Conservation (phyloP, 2,888 invertebrate species). For the Habroteleia sp. region DNA sequence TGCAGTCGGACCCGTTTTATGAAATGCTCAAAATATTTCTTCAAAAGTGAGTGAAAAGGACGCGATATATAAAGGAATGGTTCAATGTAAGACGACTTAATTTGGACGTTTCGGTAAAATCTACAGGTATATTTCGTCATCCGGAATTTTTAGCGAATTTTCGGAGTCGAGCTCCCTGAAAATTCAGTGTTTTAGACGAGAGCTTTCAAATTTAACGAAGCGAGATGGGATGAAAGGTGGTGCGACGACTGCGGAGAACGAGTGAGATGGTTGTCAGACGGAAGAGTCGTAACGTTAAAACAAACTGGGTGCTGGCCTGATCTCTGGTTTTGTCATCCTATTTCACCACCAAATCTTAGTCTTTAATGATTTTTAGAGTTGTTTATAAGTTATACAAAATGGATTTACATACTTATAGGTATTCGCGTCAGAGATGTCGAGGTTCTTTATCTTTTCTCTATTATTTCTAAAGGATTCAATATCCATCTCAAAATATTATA, state of each 20-base stretch:
- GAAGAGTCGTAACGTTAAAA: conserved; percentile 57
- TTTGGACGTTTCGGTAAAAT: conserved; percentile 58
- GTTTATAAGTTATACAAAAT: too few species aligned
- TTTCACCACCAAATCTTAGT: too few species aligned
- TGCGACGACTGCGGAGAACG: conserved; percentile 47
- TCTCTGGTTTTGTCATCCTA: conserved; percentile 11
- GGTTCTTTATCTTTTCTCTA: too few species aligned
- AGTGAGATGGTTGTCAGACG: conserved; percentile 43
- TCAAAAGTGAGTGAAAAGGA: conserved; percentile 44
- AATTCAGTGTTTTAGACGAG: conserved; percentile 62
- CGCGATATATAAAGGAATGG: conserved; percentile 34
- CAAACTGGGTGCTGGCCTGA: conserved; percentile 16
- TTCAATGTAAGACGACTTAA: conserved; percentile 51
- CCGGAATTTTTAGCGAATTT: conserved; percentile 62
- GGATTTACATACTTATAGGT: too few species aligned
- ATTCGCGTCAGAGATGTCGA: too few species aligned
- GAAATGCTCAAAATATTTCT: conserved; percentile 49
- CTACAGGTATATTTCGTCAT: conserved; percentile 53
- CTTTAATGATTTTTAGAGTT: too few species aligned
- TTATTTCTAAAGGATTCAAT: too few species aligned
- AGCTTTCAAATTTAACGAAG: conserved; percentile 66
- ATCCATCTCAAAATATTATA: too few species aligned
- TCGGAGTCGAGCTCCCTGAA: conserved; percentile 55
- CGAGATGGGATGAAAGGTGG: conserved; percentile 63
- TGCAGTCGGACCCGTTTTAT: too few species aligned